Evolutionary conservation across 2,797 vertebrate species (phyloP), one percentile per base, ranked within the genome.

Genomic region (Acipenser ruthenus): DNA sequence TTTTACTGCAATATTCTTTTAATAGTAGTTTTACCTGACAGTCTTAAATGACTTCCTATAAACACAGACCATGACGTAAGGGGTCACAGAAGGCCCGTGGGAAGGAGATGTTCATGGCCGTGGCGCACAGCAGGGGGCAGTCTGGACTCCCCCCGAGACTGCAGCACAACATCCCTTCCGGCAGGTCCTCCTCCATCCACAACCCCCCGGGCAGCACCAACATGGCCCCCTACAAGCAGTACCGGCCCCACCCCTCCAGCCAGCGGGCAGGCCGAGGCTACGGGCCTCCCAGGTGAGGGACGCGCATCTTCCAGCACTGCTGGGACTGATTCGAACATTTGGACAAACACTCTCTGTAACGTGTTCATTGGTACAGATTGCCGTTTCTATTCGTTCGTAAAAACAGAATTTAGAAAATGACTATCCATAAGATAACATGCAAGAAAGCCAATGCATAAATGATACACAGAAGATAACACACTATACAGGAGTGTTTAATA

Each of bases 41-140:
- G 8, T 6, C 9, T 62, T 13, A 47, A 48, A 63, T 63, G 4
- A n/a, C 62, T 63, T 48, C 37, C 2, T 61, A 37, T 62, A 62
- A 10, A 37, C 72, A 50, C 78, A 93, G 95, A 98, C 55, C 72
- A 86, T 6, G 93, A 94, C 52, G 50, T 90, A 56, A 92, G 93
- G 11, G 84, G 91, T 6, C 86, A 89, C 56, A 92, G 76, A 98
- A 95, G 71, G 80, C 92, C 52, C 89, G 91, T 12, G 93, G 91
- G 18, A 90, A 90, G 66, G 93, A 95, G 64, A 77, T 93, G 51
- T 85, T 92, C 64, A 87, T 94, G 79, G 69, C 88, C 0, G 72
- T 91, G 62, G 82, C 89, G 0, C 94, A 90, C 4, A 85, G 82
- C 66, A 85, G 23, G 84, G 84, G 75, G 0, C 88, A 89, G 15